These are phyloP conservation scores for Penaeus chinensis DNA, from an alignment of 1,140 invertebrate genomes.

Conservation along the genomic window DNA sequence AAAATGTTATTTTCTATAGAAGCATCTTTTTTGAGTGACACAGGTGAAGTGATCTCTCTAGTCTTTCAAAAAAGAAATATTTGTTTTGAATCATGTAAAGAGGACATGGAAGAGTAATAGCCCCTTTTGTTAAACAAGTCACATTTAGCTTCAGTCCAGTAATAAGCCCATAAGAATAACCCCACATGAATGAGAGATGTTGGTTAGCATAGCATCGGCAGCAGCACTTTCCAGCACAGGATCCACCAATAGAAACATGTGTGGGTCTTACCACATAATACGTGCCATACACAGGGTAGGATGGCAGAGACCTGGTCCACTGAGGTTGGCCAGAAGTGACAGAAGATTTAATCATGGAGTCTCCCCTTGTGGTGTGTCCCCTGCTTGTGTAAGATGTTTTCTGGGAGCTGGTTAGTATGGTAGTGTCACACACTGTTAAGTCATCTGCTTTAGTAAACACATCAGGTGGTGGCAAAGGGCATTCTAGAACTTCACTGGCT, in stretches of 20 bases:
- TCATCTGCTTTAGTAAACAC: too few relatives aligned
- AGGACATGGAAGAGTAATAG: neutral
- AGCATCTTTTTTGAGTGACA: too few relatives aligned
- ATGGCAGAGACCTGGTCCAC: constrained; percentile 42
- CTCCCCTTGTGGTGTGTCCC: neutral
- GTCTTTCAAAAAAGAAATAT: neutral
- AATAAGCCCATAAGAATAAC: constrained; percentile 30
- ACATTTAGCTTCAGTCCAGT: neutral
- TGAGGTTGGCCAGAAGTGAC: constrained; percentile 30
- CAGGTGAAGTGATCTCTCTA: neutral
- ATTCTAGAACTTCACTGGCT: too few relatives aligned
- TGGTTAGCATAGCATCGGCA: constrained; percentile 27
- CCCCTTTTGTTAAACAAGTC: constrained; percentile 7
- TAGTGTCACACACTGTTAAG: too few relatives aligned
- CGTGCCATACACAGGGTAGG: constrained; percentile 53
- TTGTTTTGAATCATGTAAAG: neutral
- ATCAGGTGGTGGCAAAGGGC: too few relatives aligned
- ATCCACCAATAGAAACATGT: constrained; percentile 55
- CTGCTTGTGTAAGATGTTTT: constrained; percentile 13
- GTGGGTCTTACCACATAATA: constrained; percentile 57
- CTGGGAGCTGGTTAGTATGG: too few relatives aligned
- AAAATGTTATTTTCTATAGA: too few relatives aligned
- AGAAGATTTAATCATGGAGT: neutral
- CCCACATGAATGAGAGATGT: constrained; percentile 45
- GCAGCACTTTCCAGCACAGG: constrained; percentile 32